These are phyloP conservation scores for Leptoteleia sp. DNA, from an alignment of 1,140 invertebrate genomes.

Conservation along the genomic window DNA sequence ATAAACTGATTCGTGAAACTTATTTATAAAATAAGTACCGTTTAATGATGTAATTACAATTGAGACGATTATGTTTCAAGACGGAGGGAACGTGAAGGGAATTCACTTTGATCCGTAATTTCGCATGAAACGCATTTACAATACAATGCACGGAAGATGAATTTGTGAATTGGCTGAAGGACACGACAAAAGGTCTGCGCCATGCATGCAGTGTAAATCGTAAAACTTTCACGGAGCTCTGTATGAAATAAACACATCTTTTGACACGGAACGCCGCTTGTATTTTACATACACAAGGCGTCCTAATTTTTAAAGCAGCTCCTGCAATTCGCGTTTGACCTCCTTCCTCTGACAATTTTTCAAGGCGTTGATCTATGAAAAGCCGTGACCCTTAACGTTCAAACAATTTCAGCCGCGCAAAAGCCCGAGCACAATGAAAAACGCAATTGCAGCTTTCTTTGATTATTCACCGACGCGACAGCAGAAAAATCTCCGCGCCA, in stretches of 20 bases:
- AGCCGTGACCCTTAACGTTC: conserved; percentile 31
- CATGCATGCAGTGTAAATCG: conserved; percentile 39
- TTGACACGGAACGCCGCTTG: conserved; percentile 31
- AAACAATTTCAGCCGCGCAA: conserved; percentile 15
- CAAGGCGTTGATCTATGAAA: conserved; percentile 51
- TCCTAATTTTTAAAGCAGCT: conserved; percentile 54
- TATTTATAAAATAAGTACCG: too few relatives aligned
- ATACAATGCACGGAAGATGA: conserved; percentile 51
- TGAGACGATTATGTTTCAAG: conserved; percentile 9
- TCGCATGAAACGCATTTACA: conserved; percentile 34
- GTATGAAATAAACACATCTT: conserved; percentile 60
- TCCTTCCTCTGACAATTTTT: conserved; percentile 40
- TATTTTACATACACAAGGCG: conserved; percentile 42
- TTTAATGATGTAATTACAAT: neutral
- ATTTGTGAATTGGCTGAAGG: conserved; percentile 52
- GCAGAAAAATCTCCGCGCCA: conserved; percentile 2
- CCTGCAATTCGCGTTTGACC: conserved; percentile 39
- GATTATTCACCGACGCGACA: conserved; percentile 13
- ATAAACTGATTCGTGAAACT: too few relatives aligned
- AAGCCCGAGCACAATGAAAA: conserved; percentile 15
- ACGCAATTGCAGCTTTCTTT: conserved; percentile 7
- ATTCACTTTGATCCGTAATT: conserved; percentile 43
- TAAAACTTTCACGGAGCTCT: conserved; percentile 50
- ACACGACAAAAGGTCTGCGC: conserved; percentile 46
- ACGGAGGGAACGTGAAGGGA: neutral